Conservation (phyloP, 2,888 invertebrate genomes). For the Agrochola lota region DNA sequence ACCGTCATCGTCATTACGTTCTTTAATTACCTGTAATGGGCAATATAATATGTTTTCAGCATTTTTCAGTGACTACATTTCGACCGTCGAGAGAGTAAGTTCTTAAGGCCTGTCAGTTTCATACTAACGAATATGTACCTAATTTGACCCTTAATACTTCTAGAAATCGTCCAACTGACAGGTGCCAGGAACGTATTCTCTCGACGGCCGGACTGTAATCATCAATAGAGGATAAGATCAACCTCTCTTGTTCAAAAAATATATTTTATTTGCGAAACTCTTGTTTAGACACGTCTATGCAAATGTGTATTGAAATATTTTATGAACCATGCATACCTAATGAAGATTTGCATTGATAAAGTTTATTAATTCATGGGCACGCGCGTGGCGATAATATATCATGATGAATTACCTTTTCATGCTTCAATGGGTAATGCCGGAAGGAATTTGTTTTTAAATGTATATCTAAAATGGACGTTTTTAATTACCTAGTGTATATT, state of each 20-base stretch:
- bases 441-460: constrained; percentile 25
- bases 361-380: constrained; percentile 18
- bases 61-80: too few relatives aligned
- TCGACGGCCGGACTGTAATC: background rate
- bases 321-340: background rate
- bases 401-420: constrained; percentile 13
- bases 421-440: constrained; percentile 6
- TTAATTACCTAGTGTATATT: too few relatives aligned
- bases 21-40: too few relatives aligned
- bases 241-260: background rate
- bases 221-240: background rate
- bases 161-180: too few relatives aligned
- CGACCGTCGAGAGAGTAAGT: too few relatives aligned
- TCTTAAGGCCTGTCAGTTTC: too few relatives aligned
- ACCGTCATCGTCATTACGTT: too few relatives aligned
- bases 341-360: constrained; percentile 1
- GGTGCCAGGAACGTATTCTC: too few relatives aligned
- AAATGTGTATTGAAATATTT: constrained; percentile 20
- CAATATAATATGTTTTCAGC: too few relatives aligned
- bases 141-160: too few relatives aligned
- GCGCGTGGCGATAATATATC: background rate
- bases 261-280: background rate
- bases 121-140: too few relatives aligned
- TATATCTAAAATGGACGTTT: constrained; percentile 12
- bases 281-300: constrained; percentile 13